Conservation (phyloP, 1,140 invertebrate genomes). For the Vanessa atalanta region DNA sequence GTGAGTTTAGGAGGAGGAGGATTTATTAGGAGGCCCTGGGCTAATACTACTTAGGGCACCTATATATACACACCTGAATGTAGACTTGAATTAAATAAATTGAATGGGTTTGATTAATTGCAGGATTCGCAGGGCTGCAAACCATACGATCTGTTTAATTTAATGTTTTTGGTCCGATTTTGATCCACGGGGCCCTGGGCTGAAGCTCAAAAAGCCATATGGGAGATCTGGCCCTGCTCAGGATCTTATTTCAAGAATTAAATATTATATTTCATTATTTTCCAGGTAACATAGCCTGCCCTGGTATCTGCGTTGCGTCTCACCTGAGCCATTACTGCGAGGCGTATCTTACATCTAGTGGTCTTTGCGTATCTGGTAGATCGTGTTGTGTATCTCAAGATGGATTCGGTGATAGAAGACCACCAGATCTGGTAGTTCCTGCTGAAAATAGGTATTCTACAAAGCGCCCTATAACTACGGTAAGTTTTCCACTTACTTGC, state of each 20-base stretch:
- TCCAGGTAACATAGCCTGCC: constrained; percentile 84
- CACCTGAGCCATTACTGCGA: constrained; percentile 92
- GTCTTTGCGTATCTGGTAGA: constrained; percentile 86
- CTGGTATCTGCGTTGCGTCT: constrained; percentile 91
- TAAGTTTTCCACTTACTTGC: constrained; percentile 32
- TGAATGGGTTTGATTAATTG: too few relatives aligned
- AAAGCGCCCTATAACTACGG: constrained; percentile 62
- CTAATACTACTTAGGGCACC: too few relatives aligned
- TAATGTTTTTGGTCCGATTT: too few relatives aligned
- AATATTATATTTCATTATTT: neutral
- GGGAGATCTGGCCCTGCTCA: too few relatives aligned
- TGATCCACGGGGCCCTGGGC: too few relatives aligned
- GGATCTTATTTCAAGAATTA: neutral
- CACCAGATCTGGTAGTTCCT: constrained; percentile 87
- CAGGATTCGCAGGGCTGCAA: too few relatives aligned
- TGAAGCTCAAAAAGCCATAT: too few relatives aligned
- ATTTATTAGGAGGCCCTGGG: too few relatives aligned
- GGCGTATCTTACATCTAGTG: constrained; percentile 86
- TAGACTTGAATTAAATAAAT: too few relatives aligned
- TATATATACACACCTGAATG: too few relatives aligned
- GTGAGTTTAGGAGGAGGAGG: too few relatives aligned
- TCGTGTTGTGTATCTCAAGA: constrained; percentile 90
- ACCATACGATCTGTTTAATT: too few relatives aligned
- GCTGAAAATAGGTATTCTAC: constrained; percentile 71
- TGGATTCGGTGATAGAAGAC: constrained; percentile 84